phyloP scores from a whole-genome alignment of 2,113 vertebrate genomes.

The Odocoileus hemionus region DNA sequence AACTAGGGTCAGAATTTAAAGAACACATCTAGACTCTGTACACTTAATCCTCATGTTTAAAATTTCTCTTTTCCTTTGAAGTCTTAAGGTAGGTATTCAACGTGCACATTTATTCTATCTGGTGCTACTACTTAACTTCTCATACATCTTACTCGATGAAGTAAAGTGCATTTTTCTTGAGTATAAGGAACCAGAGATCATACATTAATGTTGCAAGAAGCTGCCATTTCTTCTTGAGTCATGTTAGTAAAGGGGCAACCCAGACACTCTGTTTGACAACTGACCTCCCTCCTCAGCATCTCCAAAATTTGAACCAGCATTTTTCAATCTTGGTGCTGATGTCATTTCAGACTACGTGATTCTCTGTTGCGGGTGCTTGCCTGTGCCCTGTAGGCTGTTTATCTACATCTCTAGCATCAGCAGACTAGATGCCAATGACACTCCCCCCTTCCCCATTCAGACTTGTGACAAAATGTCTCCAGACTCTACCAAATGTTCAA shows the following conservation, averaged over 20 bases:
- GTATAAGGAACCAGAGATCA: neutral
- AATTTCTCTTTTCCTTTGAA: neutral
- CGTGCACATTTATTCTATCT: neutral
- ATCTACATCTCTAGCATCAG: too few species aligned
- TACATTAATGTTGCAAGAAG: neutral
- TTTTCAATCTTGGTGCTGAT: neutral
- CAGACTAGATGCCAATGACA: neutral
- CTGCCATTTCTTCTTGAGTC: neutral
- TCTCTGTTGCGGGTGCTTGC: neutral
- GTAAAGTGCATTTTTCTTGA: neutral
- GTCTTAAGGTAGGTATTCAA: neutral
- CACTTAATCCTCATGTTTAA: neutral
- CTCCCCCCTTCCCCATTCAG: neutral
- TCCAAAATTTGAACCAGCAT: neutral
- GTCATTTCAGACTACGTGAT: neutral
- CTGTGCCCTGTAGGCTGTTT: neutral
- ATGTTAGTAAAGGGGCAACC: neutral
- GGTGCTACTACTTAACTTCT: neutral
- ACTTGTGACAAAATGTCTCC: neutral
- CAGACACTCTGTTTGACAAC: neutral
- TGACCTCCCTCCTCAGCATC: accelerated
- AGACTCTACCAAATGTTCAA: neutral
- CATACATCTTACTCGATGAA: neutral
- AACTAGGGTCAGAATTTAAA: neutral
- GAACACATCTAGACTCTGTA: neutral